Evolutionary conservation across 2,113 vertebrate species (phyloP).

Genomic region (Coracopsis vasa): DNA sequence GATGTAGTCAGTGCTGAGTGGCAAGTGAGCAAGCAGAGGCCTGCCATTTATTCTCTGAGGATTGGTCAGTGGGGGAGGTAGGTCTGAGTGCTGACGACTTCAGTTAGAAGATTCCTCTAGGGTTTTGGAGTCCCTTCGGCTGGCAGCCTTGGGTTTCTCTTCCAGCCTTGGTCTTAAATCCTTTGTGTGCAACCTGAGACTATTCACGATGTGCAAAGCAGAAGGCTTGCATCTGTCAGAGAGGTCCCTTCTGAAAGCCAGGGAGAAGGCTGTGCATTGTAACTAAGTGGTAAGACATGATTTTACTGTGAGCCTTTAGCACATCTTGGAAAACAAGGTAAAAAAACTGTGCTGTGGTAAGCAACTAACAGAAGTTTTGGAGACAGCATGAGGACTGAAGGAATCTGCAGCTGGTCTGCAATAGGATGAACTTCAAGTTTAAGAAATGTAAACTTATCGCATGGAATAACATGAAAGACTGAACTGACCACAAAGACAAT

Average conservation of each 20-base stretch:
- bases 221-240: not conserved
- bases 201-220: not conserved
- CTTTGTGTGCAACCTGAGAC: not conserved
- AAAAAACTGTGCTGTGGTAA: not conserved
- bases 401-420: not conserved
- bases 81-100: not conserved
- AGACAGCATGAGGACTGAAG: not conserved
- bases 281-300: not conserved
- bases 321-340: not conserved
- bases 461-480: not conserved
- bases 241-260: not conserved
- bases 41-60: not conserved
- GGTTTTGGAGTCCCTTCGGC: not conserved
- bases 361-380: not conserved
- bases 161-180: not conserved
- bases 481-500: not conserved
- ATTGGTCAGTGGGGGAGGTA: not conserved
- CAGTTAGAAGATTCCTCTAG: not conserved
- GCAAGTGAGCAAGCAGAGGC: constrained; percentile 1
- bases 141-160: not conserved
- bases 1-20: constrained; percentile 31
- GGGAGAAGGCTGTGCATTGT: not conserved
- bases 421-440: not conserved
- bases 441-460: not conserved
- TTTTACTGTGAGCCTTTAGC: not conserved